A percentile compares a stretch with the other conserved stretches of the same genome.
phyloP scores from a whole-genome alignment of 2,888 invertebrate genomes.

The Hirtodrosophila confusa region DNA sequence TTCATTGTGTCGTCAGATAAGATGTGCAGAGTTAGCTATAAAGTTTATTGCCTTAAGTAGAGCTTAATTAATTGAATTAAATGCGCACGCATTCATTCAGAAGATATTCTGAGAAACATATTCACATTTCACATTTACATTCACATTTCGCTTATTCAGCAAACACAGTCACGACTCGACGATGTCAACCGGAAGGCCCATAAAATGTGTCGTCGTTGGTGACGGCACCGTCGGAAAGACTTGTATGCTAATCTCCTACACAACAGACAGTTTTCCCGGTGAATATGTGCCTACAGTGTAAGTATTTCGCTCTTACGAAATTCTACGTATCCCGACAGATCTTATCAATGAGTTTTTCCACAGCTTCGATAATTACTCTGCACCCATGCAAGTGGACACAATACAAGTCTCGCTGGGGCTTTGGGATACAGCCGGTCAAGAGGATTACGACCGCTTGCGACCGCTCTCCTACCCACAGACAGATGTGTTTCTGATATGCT shows the following conservation, averaged over 20 bases:
- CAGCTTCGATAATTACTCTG: conserved; percentile 99
- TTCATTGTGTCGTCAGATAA: conserved; percentile 45
- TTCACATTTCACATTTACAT: conserved; percentile 20
- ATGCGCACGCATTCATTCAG: conserved; percentile 63
- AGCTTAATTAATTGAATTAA: conserved; percentile 79
- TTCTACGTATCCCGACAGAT: too few species aligned
- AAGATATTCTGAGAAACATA: conserved; percentile 43
- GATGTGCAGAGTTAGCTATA: conserved; percentile 40
- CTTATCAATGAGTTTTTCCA: neutral
- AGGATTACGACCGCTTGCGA: conserved; percentile 97
- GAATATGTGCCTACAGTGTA: conserved; percentile 98
- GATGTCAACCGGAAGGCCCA: conserved; percentile 96
- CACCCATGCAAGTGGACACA: conserved; percentile 99
- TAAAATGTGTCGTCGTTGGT: conserved; percentile 96
- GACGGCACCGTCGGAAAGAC: conserved; percentile 98
- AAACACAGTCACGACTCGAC: conserved; percentile 65
- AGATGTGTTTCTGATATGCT: conserved; percentile 99
- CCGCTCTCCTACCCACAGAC: conserved; percentile 99
- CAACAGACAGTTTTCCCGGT: conserved; percentile 96
- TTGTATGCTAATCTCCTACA: conserved; percentile 96
- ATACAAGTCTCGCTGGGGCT: conserved; percentile 97
- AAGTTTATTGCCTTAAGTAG: conserved; percentile 75
- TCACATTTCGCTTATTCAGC: conserved; percentile 47
- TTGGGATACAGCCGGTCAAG: conserved; percentile 98
- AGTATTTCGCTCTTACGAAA: conserved; percentile 84